Evolutionary conservation across 2,113 vertebrate genomes (phyloP).

Genomic region (Rhea americana): DNA sequence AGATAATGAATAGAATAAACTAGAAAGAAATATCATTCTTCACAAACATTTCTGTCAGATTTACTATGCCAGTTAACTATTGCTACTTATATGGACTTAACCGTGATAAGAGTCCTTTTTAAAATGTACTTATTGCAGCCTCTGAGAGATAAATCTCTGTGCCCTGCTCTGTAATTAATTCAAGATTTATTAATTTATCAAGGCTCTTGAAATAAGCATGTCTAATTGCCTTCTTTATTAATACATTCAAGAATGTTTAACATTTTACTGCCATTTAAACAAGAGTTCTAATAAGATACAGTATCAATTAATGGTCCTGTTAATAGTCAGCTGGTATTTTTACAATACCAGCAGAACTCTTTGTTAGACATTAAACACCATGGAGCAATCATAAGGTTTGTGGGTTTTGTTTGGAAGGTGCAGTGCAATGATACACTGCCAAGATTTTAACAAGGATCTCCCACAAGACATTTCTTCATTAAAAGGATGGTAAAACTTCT

Average conservation of each 20-base stretch:
- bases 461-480: conserved; percentile 18
- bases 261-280: conserved; percentile 70
- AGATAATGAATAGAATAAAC: background rate
- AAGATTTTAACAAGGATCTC: conserved; percentile 20
- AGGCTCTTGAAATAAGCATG: conserved; percentile 43
- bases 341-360: conserved; percentile 40
- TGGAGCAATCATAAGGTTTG: background rate
- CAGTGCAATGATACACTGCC: background rate
- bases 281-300: conserved; percentile 63
- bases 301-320: conserved; percentile 66
- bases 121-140: conserved; percentile 13
- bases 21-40: background rate
- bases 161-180: conserved; percentile 48
- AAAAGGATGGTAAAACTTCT: background rate
- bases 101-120: conserved; percentile 11
- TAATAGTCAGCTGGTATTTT: conserved; percentile 68
- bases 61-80: background rate
- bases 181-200: conserved; percentile 69
- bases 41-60: background rate
- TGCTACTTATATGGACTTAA: background rate
- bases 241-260: conserved; percentile 63
- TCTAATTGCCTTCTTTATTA: conserved; percentile 69
- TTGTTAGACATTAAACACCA: conserved; percentile 9
- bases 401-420: conserved; percentile 39
- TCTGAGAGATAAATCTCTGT: conserved; percentile 31